Evolutionary conservation across 1,140 invertebrate species (phyloP).

Genomic region (Drosophila carrolli): DNA sequence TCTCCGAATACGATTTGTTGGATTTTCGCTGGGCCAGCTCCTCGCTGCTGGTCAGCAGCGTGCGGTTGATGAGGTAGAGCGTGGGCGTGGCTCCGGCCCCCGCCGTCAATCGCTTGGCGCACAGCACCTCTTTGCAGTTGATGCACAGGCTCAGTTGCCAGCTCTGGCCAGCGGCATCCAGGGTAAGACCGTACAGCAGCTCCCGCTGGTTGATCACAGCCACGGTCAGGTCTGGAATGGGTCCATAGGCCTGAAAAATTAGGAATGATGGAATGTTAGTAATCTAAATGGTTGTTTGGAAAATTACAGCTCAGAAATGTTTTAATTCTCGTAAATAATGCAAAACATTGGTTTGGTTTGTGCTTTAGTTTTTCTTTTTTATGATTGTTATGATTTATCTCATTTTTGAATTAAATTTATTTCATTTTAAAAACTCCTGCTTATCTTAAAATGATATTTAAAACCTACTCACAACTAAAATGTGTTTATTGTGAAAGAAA

Average conservation of each 20-base stretch:
- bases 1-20: constrained; percentile 70
- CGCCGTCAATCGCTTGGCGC: constrained; percentile 53
- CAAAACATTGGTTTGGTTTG: too few relatives aligned
- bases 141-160: constrained; percentile 73
- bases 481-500: too few relatives aligned
- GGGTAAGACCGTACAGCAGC: constrained; percentile 57
- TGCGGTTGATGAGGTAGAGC: constrained; percentile 66
- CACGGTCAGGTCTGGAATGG: constrained; percentile 67
- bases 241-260: constrained; percentile 64
- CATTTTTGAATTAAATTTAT: too few relatives aligned
- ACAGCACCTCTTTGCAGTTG: constrained; percentile 72
- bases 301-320: too few relatives aligned
- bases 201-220: constrained; percentile 53
- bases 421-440: too few relatives aligned
- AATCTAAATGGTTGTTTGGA: too few relatives aligned
- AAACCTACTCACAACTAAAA: too few relatives aligned
- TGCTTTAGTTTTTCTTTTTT: too few relatives aligned
- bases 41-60: constrained; percentile 67
- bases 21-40: constrained; percentile 51
- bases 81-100: constrained; percentile 40
- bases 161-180: constrained; percentile 49
- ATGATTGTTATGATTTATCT: too few relatives aligned
- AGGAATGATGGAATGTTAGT: background rate
- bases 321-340: too few relatives aligned
- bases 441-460: too few relatives aligned